These are phyloP conservation scores for Microtus montanus DNA, from an alignment of 2,113 vertebrate species.

Conservation along the genomic window DNA sequence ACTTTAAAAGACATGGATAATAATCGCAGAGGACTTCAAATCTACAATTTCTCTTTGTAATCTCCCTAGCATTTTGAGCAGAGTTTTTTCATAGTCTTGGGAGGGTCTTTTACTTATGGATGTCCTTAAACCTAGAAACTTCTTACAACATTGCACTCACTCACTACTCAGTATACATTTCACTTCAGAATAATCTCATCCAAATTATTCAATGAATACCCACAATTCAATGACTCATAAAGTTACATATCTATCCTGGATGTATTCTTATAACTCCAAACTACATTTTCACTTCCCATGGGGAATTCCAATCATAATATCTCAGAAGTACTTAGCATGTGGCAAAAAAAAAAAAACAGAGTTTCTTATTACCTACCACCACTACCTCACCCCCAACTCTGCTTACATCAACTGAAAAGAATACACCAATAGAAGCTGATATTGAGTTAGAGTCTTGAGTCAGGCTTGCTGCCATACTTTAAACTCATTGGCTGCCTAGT, in stretches of 20 bases:
- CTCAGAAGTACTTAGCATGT: background rate
- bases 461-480: background rate
- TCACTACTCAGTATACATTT: background rate
- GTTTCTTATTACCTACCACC: background rate
- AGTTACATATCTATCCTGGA: background rate
- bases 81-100: background rate
- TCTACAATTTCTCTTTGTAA: background rate
- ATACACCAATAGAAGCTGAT: background rate
- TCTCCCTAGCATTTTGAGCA: background rate
- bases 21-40: background rate
- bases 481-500: background rate
- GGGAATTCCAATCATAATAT: background rate
- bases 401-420: background rate
- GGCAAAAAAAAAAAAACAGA: background rate
- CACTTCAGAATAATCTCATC: background rate
- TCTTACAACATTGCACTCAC: background rate
- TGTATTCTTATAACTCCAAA: background rate
- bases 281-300: background rate
- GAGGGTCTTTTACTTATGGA: background rate
- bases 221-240: background rate
- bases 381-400: background rate
- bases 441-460: background rate
- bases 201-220: background rate
- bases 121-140: background rate
- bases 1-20: background rate